A percentile compares a stretch with the other conserved stretches of the same genome.
phyloP scores from a whole-genome alignment of 1,140 invertebrate species.

The Platyscapa corneri region DNA sequence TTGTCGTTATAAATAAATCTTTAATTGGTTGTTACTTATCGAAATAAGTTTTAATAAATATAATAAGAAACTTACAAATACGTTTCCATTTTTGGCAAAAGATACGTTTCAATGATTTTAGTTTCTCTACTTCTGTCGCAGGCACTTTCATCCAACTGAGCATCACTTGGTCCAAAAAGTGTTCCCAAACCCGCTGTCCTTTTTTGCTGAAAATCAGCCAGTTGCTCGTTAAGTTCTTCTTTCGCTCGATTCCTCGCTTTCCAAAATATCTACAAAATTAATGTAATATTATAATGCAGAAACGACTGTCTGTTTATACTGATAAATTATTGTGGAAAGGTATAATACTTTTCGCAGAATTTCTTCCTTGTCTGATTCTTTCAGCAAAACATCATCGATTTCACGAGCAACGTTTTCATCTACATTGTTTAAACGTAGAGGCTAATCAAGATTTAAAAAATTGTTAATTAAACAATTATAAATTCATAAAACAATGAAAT shows the following conservation, averaged over 20 bases:
- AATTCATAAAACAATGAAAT: conserved; percentile 34
- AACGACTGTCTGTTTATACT: conserved; percentile 35
- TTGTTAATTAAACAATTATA: neutral
- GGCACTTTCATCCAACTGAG: conserved; percentile 85
- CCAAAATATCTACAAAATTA: conserved; percentile 80
- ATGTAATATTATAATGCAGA: conserved; percentile 10
- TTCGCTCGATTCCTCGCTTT: conserved; percentile 89
- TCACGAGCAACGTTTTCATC: conserved; percentile 91
- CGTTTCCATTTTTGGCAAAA: conserved; percentile 83
- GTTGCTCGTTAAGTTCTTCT: conserved; percentile 89
- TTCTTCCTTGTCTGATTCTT: conserved; percentile 91
- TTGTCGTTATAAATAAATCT: too few species aligned
- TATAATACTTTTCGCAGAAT: conserved; percentile 83
- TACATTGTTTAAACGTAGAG: conserved; percentile 86
- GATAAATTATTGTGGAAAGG: conserved; percentile 17
- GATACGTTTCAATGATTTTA: conserved; percentile 82
- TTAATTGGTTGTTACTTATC: too few species aligned
- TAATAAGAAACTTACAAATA: conserved; percentile 77
- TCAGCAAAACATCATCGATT: conserved; percentile 88
- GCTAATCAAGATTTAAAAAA: conserved; percentile 77
- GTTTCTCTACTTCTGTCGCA: conserved; percentile 88
- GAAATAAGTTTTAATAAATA: conserved; percentile 12
- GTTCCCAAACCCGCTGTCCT: conserved; percentile 91
- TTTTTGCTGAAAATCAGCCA: conserved; percentile 93
- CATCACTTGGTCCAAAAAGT: conserved; percentile 91